Base-by-base conservation (phyloP, 2,113 vertebrate species). In the Esox niger region DNA sequence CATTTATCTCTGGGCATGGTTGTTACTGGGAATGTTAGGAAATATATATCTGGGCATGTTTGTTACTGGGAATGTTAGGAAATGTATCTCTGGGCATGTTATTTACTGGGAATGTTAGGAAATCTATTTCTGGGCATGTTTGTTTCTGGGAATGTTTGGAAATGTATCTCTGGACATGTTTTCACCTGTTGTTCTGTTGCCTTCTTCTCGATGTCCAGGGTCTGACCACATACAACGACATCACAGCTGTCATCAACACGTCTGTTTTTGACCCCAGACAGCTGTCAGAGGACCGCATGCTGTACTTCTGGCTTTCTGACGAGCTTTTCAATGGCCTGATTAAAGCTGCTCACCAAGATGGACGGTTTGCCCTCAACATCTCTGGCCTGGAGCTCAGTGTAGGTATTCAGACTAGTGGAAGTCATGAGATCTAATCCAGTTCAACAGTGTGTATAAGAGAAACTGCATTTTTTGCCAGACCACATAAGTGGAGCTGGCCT, bases 241-340 rank as follows among this genome's bases (percentile, higher is more conserved):
- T 2, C 1, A 79, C 87, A 0, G 71, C 87, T 0, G 55, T 43
- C 47, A 75, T 91, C 75, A 84, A 47, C 0, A 82, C 90, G 26
- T 94, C 93, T 0, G 68, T 75, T 0, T 96, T 93, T 78, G 84
- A 86, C 0, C 92, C 95, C 0, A 68, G 71, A 0, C 88, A 94
- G 60, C 87, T 95, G 82, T 82, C 86, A 0, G 87, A 94, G 60
- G 47, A 91, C 58, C 88, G 65, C 10, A 96, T 96, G 94, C 86
- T 97, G 2, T 94, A 93, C 79, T 94, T 96, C 73, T 96, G 95
- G 95, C 15, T 61, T 31, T 83, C 91, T 0, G 93, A 96, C 21
- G 87, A 93, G 32, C 27, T 90, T 21, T 69, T 96, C 0, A 85
- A 86, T 70, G 88, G 92, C 0, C n/a, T 96, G 73, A 57, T 93